phyloP scores from a whole-genome alignment of 2,113 vertebrate genomes.

The Elgaria multicarinata region DNA sequence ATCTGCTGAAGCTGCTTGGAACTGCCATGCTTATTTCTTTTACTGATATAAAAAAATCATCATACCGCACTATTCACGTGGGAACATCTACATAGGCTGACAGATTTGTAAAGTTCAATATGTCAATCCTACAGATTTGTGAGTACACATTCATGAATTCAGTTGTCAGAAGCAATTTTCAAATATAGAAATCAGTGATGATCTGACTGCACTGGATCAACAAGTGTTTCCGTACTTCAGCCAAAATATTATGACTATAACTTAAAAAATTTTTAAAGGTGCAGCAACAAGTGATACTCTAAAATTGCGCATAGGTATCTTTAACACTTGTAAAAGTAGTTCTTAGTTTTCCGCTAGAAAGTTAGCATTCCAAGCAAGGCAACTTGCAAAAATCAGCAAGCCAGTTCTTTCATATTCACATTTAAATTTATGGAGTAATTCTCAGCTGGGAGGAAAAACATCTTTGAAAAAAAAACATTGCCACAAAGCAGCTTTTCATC shows the following conservation, averaged over 20 bases:
- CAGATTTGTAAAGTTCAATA: neutral
- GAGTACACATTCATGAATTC: neutral
- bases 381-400: conserved; percentile 50
- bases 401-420: conserved; percentile 53
- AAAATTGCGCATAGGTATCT: neutral
- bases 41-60: neutral
- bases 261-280: neutral
- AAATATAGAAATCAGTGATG: neutral
- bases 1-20: neutral
- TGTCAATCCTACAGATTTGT: neutral
- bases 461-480: neutral
- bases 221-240: neutral
- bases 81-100: neutral
- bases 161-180: no score
- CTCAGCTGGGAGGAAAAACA: conserved; percentile 18
- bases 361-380: conserved; percentile 18
- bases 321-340: conserved; percentile 16
- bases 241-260: neutral
- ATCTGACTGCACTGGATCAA: neutral
- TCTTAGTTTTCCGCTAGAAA: neutral
- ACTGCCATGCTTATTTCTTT: neutral
- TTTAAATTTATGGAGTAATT: conserved; percentile 62
- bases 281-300: neutral
- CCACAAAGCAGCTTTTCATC: conserved; percentile 69
- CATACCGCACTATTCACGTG: neutral